These are phyloP conservation scores for Macroramphosus scolopax DNA, from an alignment of 2,797 vertebrate species.

Conservation along the genomic window DNA sequence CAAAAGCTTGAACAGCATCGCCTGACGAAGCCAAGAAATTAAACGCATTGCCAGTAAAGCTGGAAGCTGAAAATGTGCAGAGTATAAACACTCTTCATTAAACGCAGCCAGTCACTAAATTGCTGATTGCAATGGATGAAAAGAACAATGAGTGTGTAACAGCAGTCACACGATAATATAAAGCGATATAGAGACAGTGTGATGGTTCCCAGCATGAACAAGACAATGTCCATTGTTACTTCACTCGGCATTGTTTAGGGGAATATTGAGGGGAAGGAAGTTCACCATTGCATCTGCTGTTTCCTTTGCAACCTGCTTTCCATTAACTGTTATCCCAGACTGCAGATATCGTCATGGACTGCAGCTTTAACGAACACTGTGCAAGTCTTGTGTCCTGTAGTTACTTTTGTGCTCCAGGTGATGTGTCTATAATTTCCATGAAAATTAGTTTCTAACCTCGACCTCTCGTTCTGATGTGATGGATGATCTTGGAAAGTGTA, in stretches of 20 bases:
- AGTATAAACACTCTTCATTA: too few species aligned
- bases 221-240: background rate
- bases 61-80: too few species aligned
- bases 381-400: slow-evolving; percentile 19
- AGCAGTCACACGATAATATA: background rate
- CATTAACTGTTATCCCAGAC: slow-evolving; percentile 7
- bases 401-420: slow-evolving; percentile 24
- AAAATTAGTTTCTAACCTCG: slow-evolving; percentile 35
- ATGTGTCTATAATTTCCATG: slow-evolving; percentile 23
- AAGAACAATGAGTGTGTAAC: too few species aligned
- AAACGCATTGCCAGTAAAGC: too few species aligned
- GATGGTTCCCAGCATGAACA: background rate
- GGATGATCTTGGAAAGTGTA: slow-evolving; percentile 21
- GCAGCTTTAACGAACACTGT: slow-evolving; percentile 15
- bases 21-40: too few species aligned
- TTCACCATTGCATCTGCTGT: background rate
- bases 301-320: slow-evolving; percentile 10
- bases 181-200: background rate
- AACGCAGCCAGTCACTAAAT: too few species aligned
- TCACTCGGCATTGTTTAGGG: background rate
- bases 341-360: slow-evolving; percentile 17
- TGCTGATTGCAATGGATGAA: too few species aligned
- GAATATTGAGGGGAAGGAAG: slow-evolving; percentile 2
- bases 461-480: slow-evolving; percentile 40
- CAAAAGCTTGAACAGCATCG: too few species aligned